Conservation (phyloP, 2,888 invertebrate species). For the Fragum fragum region DNA sequence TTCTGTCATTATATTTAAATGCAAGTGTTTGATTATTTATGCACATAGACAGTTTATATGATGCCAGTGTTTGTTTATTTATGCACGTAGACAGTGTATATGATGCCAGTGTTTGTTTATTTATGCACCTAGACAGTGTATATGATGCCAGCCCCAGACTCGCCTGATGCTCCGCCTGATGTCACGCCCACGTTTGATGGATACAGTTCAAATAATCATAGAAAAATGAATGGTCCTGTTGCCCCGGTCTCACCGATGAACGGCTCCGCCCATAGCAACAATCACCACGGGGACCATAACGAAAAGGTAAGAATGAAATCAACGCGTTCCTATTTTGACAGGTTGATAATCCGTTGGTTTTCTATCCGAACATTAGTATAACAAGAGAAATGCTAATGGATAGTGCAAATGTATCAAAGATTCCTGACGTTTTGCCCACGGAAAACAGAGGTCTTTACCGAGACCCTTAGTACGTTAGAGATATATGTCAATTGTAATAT, state of each 20-base stretch:
- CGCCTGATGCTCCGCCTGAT: background rate
- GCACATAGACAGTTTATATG: no score
- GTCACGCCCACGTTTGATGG: background rate
- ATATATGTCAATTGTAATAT: no score
- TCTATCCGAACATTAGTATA: background rate
- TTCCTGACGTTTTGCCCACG: no score
- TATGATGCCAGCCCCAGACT: conserved; percentile 16
- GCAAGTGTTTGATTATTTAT: no score
- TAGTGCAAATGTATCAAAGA: background rate
- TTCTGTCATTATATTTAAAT: no score
- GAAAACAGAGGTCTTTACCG: no score
- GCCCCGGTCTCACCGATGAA: conserved; percentile 4
- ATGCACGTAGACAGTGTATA: no score
- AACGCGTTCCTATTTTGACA: background rate
- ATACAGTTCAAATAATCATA: conserved; percentile 8
- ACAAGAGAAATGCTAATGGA: background rate
- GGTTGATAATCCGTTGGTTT: background rate
- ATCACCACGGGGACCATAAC: conserved; percentile 10
- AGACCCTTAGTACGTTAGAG: no score
- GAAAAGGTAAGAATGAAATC: conserved; percentile 23
- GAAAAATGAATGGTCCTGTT: conserved; percentile 5
- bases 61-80: no score
- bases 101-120: background rate
- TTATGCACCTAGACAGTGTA: conserved; percentile 1
- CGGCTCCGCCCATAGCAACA: conserved; percentile 18